These are phyloP conservation scores for Ellobium chinense DNA, from an alignment of 2,888 invertebrate species.

Conservation along the genomic window DNA sequence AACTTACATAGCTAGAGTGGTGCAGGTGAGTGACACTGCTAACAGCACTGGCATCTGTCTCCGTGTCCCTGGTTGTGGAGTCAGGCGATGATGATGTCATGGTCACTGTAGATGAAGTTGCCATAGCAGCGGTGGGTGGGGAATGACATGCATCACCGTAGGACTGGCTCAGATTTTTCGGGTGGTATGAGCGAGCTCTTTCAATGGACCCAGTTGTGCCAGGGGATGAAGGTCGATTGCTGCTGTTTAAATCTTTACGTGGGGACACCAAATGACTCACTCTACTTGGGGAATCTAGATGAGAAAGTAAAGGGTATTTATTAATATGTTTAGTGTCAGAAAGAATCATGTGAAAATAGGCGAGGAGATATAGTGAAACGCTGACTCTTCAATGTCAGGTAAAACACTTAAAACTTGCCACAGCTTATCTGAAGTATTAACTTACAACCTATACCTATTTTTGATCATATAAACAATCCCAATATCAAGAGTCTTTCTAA, in stretches of 20 bases:
- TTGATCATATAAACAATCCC: no score
- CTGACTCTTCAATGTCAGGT: no score
- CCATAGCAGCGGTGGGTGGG: not conserved
- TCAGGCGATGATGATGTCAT: not conserved
- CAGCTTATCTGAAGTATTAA: no score
- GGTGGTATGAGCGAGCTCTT: not conserved
- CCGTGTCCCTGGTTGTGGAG: not conserved
- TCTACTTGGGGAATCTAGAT: not conserved
- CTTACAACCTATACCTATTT: no score
- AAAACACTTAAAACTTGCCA: no score
- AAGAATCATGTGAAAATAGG: no score
- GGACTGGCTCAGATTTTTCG: not conserved
- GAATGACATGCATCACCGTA: not conserved
- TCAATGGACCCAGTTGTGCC: constrained; percentile 16
- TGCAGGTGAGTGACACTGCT: not conserved
- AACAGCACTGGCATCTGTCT: not conserved
- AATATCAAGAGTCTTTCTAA: no score
- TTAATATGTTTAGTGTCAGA: no score
- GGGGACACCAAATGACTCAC: not conserved
- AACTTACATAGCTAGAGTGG: constrained; percentile 1
- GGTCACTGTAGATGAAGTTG: not conserved
- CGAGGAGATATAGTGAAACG: no score
- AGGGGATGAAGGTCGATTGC: not conserved
- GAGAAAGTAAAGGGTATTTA: no score
- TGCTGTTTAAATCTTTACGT: not conserved